Percentiles rank a stretch among this genome's conserved stretches.
Conservation (phyloP, 2,113 vertebrate genomes). For the Corythaeola cristata region DNA sequence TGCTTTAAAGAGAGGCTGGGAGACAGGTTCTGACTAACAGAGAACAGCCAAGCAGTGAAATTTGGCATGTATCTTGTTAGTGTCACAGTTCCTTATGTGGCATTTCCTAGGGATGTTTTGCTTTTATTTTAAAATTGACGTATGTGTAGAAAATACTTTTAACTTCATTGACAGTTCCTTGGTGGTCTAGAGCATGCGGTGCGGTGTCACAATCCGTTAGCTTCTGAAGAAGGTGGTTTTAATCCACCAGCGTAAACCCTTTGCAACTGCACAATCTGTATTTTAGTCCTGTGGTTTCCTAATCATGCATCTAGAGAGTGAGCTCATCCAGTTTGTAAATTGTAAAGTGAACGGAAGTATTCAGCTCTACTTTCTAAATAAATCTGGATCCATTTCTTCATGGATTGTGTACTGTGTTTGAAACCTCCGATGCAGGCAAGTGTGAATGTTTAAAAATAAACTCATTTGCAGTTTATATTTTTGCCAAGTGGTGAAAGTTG, state of each 20-base stretch:
- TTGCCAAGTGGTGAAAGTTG: constrained; percentile 24
- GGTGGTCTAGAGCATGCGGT: not conserved
- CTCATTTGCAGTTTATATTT: not conserved
- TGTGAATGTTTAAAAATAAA: constrained; percentile 30
- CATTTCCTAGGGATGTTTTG: constrained; percentile 56
- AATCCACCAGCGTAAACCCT: constrained; percentile 33
- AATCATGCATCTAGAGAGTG: constrained; percentile 37
- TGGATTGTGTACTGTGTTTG: not conserved
- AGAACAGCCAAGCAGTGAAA: not conserved
- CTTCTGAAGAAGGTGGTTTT: constrained; percentile 35
- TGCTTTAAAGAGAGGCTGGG: not conserved
- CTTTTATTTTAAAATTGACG: constrained; percentile 47
- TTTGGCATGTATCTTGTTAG: constrained; percentile 27
- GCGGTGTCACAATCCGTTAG: constrained; percentile 15
- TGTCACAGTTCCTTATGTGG: constrained; percentile 39
- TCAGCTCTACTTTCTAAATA: constrained; percentile 26
- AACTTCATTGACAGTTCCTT: constrained; percentile 25
- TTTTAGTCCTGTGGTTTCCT: constrained; percentile 56
- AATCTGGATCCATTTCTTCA: not conserved
- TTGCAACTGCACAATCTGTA: constrained; percentile 36
- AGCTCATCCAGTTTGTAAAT: constrained; percentile 36
- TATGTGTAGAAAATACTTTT: constrained; percentile 29
- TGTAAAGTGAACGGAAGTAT: not conserved
- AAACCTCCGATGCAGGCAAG: not conserved
- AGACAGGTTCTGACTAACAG: not conserved